Conservation (phyloP, 2,113 vertebrate species). For the Kryptolebias marmoratus region DNA sequence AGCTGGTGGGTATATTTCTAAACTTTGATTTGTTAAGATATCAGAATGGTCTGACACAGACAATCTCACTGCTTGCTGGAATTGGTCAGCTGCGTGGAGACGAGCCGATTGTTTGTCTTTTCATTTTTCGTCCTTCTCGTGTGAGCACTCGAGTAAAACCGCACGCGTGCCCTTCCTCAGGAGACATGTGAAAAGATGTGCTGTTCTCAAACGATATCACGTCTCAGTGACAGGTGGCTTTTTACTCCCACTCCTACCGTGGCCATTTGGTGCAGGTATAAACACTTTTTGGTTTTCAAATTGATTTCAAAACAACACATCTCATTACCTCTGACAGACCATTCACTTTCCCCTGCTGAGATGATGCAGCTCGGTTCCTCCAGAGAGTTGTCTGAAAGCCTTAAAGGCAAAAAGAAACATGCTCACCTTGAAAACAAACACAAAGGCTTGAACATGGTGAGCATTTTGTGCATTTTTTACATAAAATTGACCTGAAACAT, state of each 20-base stretch:
- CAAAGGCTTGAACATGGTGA: background rate
- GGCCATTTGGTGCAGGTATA: conserved; percentile 10
- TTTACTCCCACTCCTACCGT: background rate
- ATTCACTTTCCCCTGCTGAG: conserved; percentile 3
- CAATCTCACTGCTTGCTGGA: background rate
- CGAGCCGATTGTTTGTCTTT: conserved; percentile 1
- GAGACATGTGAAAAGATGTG: conserved; percentile 11
- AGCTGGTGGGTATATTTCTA: too few species aligned
- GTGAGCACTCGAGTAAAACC: background rate
- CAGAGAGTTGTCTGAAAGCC: background rate
- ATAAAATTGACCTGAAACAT: background rate
- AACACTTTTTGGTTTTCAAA: conserved; percentile 20
- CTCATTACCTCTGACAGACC: conserved; percentile 15
- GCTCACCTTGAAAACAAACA: background rate
- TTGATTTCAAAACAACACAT: conserved; percentile 20
- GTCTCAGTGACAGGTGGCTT: conserved; percentile 1
- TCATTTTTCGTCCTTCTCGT: background rate
- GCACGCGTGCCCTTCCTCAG: background rate
- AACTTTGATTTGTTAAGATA: background rate
- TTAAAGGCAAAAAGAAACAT: background rate
- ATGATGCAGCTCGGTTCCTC: background rate
- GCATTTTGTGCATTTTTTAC: background rate
- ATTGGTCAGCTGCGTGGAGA: background rate
- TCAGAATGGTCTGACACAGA: background rate
- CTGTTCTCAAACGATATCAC: conserved; percentile 9